Percentiles rank a stretch among this genome's conserved stretches.
These are phyloP conservation scores for Tenrec ecaudatus DNA, from an alignment of 2,113 vertebrate species.

Conservation along the genomic window DNA sequence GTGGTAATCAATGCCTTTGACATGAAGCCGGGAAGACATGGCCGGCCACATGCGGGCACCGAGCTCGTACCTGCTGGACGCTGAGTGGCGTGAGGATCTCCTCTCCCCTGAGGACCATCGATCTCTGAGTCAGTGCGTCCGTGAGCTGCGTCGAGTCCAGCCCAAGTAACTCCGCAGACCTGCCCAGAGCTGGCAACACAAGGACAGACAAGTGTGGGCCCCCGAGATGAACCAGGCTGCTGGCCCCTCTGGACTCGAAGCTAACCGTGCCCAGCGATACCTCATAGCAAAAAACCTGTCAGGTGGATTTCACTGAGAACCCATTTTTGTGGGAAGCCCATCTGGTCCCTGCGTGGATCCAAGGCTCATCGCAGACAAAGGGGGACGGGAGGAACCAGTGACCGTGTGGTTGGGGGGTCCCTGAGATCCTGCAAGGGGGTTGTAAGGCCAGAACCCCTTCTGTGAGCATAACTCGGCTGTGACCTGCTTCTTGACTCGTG, in stretches of 20 bases:
- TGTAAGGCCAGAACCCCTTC: neutral
- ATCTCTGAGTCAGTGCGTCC: slow-evolving; percentile 95
- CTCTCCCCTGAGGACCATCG: slow-evolving; percentile 98
- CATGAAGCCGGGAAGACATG: neutral
- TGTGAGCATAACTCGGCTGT: neutral
- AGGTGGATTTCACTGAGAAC: too few relatives aligned
- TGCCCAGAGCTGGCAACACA: slow-evolving; percentile 89
- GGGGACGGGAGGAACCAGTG: neutral
- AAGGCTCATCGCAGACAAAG: neutral
- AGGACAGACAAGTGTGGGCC: neutral
- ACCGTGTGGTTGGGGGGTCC: neutral
- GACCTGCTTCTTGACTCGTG: neutral
- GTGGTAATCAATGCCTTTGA: neutral
- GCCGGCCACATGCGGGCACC: too few relatives aligned
- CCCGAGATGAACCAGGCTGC: too few relatives aligned
- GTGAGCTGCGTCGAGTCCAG: slow-evolving; percentile 94
- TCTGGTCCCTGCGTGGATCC: neutral
- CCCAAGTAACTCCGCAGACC: slow-evolving; percentile 94
- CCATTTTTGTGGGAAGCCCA: too few relatives aligned
- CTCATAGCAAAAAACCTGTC: too few relatives aligned
- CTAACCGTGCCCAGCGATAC: fast-evolving
- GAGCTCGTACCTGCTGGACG: slow-evolving; percentile 92
- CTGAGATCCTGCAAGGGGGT: neutral
- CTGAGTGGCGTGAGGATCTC: slow-evolving; percentile 98
- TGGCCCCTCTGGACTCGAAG: neutral